phyloP scores from a whole-genome alignment of 2,888 invertebrate genomes.

The Phaedon cochleariae region DNA sequence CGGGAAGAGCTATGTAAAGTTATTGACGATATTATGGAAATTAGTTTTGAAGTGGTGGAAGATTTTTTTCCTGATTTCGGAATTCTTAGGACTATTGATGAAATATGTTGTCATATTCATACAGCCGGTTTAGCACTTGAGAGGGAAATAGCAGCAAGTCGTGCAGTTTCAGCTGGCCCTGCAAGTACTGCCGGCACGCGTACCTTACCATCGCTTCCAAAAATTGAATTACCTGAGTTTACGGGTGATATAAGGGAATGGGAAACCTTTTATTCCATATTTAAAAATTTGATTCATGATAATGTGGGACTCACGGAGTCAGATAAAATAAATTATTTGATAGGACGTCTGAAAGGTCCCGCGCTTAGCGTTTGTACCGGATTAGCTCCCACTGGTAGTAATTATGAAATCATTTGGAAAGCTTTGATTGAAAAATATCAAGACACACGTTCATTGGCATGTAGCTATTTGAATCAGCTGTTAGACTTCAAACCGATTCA shows the following conservation, averaged over 20 bases:
- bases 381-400: not conserved
- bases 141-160: no score
- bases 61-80: not conserved
- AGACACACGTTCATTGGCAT: not conserved
- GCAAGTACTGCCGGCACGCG: not conserved
- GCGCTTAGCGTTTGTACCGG: not conserved
- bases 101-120: not conserved
- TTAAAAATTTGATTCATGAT: not conserved
- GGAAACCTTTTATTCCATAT: no score
- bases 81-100: not conserved
- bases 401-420: slow-evolving; percentile 4
- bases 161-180: not conserved
- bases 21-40: not conserved
- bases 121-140: not conserved
- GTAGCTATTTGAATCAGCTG: not conserved
- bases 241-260: not conserved
- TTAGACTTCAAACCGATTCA: slow-evolving; percentile 1
- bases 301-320: not conserved
- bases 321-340: not conserved
- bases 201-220: not conserved
- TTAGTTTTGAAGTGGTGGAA: not conserved
- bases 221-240: not conserved
- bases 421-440: not conserved
- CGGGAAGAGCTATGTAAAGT: not conserved
- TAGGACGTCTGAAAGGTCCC: not conserved